Base-by-base conservation (phyloP, 2,113 vertebrate genomes). In the Pavo muticus region DNA sequence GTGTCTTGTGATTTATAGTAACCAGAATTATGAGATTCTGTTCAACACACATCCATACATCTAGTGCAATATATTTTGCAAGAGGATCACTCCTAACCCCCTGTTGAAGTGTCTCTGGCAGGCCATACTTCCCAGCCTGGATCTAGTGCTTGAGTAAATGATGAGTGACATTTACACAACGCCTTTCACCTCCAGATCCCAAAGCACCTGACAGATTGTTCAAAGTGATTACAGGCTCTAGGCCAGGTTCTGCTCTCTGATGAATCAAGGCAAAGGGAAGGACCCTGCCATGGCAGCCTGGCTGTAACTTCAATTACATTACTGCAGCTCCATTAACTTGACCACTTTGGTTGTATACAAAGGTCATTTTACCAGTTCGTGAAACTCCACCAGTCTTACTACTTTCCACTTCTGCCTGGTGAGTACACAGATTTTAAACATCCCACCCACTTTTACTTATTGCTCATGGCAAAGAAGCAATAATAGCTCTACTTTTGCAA, bases 111-210 rank as follows among this genome's bases (percentile, higher is more conserved):
- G 69, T 75, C 48, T 91, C 76, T 90, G 85, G 76, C 83, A 84
- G 3, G 4, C 69, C 87, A 27, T 65, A 57, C 48, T 68, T 81
- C 88, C 69, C 90, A 69, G 76, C 18, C 88, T 84, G 57, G 40
- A 44, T 90, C 40, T 12, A 77, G 52, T 37, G 83, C 48, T 81
- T 52, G 70, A 72, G 65, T 20, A 96, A 95, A 95, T 30, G 72
- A 86, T 67, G 88, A 91, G 56, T 94, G 93, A 90, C 91, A 78
- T 84, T 86, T 96, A 91, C 94, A 90, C 11, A 93, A 44, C 76
- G 90, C 93, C 85, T 95, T 93, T 94, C 93, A 95, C 90, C 90
- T 91, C 83, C 86, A 81, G 87, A 90, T 94, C 93, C 87, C 90
- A 86, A 68, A 90, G 65, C 57, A 88, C 69, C 85, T 96, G 76